Conservation (phyloP, 2,113 vertebrate species). For the Alethe diademata region DNA sequence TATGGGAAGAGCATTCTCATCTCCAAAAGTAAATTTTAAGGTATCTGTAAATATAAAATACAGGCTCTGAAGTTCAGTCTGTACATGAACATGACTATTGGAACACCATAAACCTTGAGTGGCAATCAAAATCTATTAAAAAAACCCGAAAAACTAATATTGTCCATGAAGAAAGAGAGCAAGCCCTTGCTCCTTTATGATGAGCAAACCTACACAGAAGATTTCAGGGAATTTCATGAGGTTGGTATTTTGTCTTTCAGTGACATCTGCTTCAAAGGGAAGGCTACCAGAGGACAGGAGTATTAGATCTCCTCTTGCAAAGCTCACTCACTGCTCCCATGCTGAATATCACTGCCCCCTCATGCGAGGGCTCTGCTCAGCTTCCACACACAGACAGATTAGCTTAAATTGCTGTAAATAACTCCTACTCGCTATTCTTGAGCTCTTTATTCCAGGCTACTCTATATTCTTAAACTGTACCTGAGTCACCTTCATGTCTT, state of each 20-base stretch:
- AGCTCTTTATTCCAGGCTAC: slow-evolving; percentile 32
- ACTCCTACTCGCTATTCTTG: slow-evolving; percentile 1
- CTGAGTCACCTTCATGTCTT: slow-evolving; percentile 51
- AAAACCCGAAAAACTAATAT: not conserved
- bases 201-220: not conserved
- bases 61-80: not conserved
- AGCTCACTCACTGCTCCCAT: not conserved
- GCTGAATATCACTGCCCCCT: not conserved
- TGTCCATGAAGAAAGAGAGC: not conserved
- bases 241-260: not conserved
- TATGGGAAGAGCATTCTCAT: not conserved
- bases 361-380: not conserved
- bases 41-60: not conserved
- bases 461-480: slow-evolving; percentile 29
- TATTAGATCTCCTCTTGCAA: not conserved
- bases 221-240: not conserved
- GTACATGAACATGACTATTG: not conserved
- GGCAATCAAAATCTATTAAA: not conserved
- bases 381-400: not conserved
- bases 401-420: slow-evolving; percentile 46
- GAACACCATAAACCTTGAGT: not conserved
- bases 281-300: not conserved
- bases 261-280: not conserved
- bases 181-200: not conserved
- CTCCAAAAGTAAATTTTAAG: not conserved